Evolutionary conservation across 1,140 invertebrate genomes (phyloP).

Genomic region (Eubasilissa regina): DNA sequence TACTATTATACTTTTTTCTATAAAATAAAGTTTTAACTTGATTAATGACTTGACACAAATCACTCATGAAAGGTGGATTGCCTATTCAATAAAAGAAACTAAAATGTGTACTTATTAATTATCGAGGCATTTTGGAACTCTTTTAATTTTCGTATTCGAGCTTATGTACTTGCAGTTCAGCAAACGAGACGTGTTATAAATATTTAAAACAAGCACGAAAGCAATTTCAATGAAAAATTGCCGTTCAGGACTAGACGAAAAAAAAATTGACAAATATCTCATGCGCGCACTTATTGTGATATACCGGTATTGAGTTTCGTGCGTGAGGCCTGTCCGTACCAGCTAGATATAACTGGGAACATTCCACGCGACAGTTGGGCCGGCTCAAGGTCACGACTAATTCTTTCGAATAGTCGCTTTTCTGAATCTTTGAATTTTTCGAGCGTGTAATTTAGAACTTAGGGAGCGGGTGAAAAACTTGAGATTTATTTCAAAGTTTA

Average conservation of each 20-base stretch:
- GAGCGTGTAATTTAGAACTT: slow-evolving; percentile 23
- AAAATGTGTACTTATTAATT: too few relatives aligned
- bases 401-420: neutral
- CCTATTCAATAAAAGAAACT: too few relatives aligned
- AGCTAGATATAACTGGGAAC: too few relatives aligned
- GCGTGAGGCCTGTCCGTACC: neutral
- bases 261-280: slow-evolving; percentile 32
- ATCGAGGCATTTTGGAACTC: too few relatives aligned
- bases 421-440: neutral
- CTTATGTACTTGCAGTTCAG: neutral
- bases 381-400: neutral
- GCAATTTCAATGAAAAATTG: slow-evolving; percentile 30
- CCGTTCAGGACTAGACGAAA: neutral
- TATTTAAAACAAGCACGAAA: slow-evolving; percentile 20
- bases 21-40: too few relatives aligned
- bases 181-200: neutral
- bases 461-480: neutral
- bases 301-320: slow-evolving; percentile 14
- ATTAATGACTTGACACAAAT: too few relatives aligned
- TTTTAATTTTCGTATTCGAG: neutral
- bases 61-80: too few relatives aligned
- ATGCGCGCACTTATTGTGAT: slow-evolving; percentile 25
- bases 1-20: too few relatives aligned
- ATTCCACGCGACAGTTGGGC: neutral
- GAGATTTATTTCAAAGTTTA: neutral